Evolutionary conservation across 2,113 vertebrate genomes (phyloP).

Genomic region (Thymallus thymallus): DNA sequence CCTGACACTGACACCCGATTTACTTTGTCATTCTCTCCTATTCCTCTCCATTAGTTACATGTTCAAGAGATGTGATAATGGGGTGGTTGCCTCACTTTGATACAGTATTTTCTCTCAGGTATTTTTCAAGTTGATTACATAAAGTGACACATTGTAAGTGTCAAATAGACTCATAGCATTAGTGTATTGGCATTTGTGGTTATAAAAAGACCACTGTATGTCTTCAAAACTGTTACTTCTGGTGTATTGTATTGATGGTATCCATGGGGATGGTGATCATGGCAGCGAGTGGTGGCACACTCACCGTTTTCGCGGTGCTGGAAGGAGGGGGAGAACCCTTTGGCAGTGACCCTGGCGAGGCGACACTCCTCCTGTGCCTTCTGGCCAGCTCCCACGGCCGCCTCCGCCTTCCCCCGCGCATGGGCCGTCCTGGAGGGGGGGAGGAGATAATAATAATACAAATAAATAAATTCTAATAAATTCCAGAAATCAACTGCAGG

Average conservation of each 20-base stretch:
- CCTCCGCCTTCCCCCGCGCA: slow-evolving; percentile 91
- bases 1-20: slow-evolving; percentile 3
- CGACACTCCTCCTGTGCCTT: slow-evolving; percentile 95
- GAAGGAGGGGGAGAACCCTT: slow-evolving; percentile 97
- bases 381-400: slow-evolving; percentile 83
- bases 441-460: background rate
- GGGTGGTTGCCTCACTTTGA: background rate
- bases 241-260: background rate
- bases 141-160: background rate
- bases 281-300: slow-evolving; percentile 39
- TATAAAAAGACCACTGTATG: too few species aligned
- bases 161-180: background rate
- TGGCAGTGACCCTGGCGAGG: slow-evolving; percentile 94
- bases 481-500: too few species aligned
- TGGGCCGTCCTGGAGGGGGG: slow-evolving; percentile 84
- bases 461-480: too few species aligned
- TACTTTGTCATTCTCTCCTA: slow-evolving; percentile 2
- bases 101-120: background rate
- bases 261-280: background rate
- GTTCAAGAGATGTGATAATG: background rate
- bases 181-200: background rate
- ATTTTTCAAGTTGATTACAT: background rate
- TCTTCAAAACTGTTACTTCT: background rate
- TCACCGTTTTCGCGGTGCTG: slow-evolving; percentile 94
- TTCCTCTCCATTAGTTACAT: background rate